Conservation (phyloP, 2,113 vertebrate species). For the Hirundichthys speculiger region DNA sequence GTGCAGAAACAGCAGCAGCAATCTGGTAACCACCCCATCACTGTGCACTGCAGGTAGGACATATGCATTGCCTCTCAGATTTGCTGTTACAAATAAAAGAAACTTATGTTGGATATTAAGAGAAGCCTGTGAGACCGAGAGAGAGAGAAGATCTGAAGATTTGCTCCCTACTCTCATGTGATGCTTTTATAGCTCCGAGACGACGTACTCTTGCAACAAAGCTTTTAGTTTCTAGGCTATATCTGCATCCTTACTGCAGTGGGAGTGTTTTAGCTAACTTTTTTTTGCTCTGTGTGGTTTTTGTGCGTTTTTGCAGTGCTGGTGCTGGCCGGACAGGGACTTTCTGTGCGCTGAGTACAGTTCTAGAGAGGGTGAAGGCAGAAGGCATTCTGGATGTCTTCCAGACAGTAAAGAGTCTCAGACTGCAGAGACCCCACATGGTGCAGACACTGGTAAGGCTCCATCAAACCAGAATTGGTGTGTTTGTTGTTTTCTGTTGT, state of each 20-base stretch:
- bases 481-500: background rate
- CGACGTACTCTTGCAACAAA: too few relatives aligned
- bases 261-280: too few relatives aligned
- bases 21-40: slow-evolving; percentile 98
- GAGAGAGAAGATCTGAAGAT: too few relatives aligned
- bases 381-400: slow-evolving; percentile 99
- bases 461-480: background rate
- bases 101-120: too few relatives aligned
- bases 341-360: slow-evolving; percentile 97
- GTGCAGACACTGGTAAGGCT: slow-evolving; percentile 98
- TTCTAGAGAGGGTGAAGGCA: slow-evolving; percentile 97
- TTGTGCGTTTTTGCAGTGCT: slow-evolving; percentile 81
- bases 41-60: slow-evolving; percentile 95
- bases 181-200: too few relatives aligned
- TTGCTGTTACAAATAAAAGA: background rate
- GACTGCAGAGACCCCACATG: slow-evolving; percentile 98
- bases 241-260: too few relatives aligned
- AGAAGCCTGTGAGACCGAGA: too few relatives aligned
- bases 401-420: slow-evolving; percentile 98
- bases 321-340: slow-evolving; percentile 97
- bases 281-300: slow-evolving; percentile 5
- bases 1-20: slow-evolving; percentile 99
- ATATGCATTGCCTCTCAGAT: background rate
- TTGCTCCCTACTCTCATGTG: too few relatives aligned
- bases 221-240: too few relatives aligned